phyloP scores from a whole-genome alignment of 2,113 vertebrate genomes.

The Rhabdornis inornatus region DNA sequence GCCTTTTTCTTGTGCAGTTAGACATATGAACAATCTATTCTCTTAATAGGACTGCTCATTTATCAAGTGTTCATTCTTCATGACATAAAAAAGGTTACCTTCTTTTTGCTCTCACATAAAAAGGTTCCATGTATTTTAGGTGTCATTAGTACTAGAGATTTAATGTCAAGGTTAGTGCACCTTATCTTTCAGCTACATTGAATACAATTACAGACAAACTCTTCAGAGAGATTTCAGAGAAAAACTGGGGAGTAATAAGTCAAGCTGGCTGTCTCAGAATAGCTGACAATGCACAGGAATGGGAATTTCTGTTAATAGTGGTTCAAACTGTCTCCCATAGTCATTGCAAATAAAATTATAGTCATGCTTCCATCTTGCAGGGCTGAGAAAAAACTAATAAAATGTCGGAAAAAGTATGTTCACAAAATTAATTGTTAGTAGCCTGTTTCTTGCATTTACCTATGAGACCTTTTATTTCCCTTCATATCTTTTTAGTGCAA shows the following conservation, averaged over 20 bases:
- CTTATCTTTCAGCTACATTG: slow-evolving; percentile 58
- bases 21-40: not conserved
- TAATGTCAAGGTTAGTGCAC: slow-evolving; percentile 57
- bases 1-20: slow-evolving; percentile 14
- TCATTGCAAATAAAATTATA: slow-evolving; percentile 55
- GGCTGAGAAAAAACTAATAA: slow-evolving; percentile 34
- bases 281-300: slow-evolving; percentile 33
- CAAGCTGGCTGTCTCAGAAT: not conserved
- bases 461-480: not conserved
- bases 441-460: not conserved
- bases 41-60: slow-evolving; percentile 17
- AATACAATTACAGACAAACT: slow-evolving; percentile 48
- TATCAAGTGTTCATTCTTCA: slow-evolving; percentile 42
- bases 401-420: not conserved
- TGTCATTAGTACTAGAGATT: slow-evolving; percentile 61
- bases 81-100: slow-evolving; percentile 20
- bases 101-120: slow-evolving; percentile 11
- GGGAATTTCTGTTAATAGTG: slow-evolving; percentile 27
- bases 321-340: slow-evolving; percentile 29
- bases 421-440: slow-evolving; percentile 44
- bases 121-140: slow-evolving; percentile 27
- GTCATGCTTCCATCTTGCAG: not conserved
- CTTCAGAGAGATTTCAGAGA: slow-evolving; percentile 59
- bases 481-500: not conserved
- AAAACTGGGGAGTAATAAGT: slow-evolving; percentile 56